Base-by-base conservation (phyloP, 1,140 invertebrate genomes). In the Telenomus remus region DNA sequence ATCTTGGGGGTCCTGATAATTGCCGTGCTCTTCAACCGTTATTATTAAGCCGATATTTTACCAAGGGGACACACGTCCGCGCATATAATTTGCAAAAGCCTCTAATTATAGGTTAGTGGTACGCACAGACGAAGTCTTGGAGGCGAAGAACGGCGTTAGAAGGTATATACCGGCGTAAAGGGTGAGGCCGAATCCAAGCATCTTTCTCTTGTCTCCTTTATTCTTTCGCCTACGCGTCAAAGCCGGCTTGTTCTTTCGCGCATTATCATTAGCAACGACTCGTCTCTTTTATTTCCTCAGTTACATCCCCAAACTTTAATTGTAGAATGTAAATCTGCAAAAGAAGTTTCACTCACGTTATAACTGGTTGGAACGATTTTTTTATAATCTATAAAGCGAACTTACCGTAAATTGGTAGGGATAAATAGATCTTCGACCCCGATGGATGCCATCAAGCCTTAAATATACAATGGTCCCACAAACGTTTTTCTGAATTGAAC, bases 1-100 rank as follows among this genome's bases (percentile, higher is more conserved):
- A 83, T 79, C 81, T 83, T 79, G 64, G 80, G 80, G 81, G 81
- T 82, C 80, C 83, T 86, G 81, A 87, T 87, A 87, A 87, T 87
- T 87, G 84, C 83, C 73, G 84, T 86, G 83, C 86, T 83, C 84
- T 86, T 83, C 83, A 86, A 87, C 85, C 85, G 84, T 87, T 87
- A 87, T 87, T 87, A 87, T 87, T 87, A 87, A 87, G 83, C 85
- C 86, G 85, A 87, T 85, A 86, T 87, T 87, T 87, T 86, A 86
- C 85, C 84, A 79, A 87, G 84, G 82, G 85, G 85, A 87, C 86
- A 87, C 86, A 85, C 80, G 84, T 85, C 85, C 83, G 84, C 82
- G 86, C 86, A 86, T 87, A 86, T 87, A 87, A 87, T 87, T 87
- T 86, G 84, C 84, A 53, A 87, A 86, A 86, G 82, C 82, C 86